Base-by-base conservation (phyloP, 2,888 invertebrate genomes). In the Himalopsyche japonica region DNA sequence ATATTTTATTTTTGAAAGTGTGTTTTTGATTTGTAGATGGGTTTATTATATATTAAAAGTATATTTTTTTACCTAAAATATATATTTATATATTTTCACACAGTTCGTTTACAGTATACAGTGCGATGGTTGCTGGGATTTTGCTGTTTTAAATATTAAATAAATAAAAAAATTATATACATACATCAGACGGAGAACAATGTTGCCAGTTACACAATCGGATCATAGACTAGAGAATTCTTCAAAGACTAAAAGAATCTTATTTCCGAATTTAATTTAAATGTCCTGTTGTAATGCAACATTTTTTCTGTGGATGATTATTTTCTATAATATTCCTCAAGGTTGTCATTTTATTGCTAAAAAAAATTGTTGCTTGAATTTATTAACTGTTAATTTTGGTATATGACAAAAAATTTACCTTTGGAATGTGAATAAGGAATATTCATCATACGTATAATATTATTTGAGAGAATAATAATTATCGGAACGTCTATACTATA, bases 111-210 rank as follows among this genome's bases (percentile, higher is more conserved):
- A 86, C 87, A 87, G 87, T 87, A 87, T 86, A 82, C 87, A 87
- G 84, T 87, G 85, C 83, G 87, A 87, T 87, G 87, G 87, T 87
- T 87, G 87, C 87, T 87, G 87, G 87, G 87, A 86, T 79, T 85
- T 87, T 85, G 87, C 87, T 86, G 87, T 87, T 85, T 86, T 85
- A 77, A 76, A 57, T 83, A 82, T 86, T 84, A 32, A 82, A 82
- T 84, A 47, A 82, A 82, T 81, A 78, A 81, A 81, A 79, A 79
- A 49, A 37, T 48, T 83, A 20, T 82, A 78, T 82, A 77, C 80
- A 76, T 83, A 49, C 49, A 77, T 77, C 82, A 82, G 34, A 7
- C 30, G 43, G 57, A 48, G 57, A n/a, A 20, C 20, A 10, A 32
- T 82, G 34, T 82, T 70, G 47, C 64, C 70, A 70, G 27, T 70